Conservation (phyloP, 1,140 invertebrate species). For the Pteromalus puparum region DNA sequence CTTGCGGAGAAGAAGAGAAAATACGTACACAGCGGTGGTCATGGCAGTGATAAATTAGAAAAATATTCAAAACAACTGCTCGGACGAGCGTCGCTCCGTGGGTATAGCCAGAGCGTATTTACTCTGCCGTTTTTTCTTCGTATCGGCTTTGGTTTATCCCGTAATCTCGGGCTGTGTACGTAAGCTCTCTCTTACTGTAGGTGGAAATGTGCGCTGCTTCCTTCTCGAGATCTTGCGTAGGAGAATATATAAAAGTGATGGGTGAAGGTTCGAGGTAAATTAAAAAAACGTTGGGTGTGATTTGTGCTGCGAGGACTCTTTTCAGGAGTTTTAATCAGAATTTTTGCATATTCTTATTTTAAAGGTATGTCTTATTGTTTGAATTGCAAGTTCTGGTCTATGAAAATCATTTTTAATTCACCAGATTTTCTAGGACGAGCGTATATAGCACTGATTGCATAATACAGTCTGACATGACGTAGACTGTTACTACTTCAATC, state of each 20-base stretch:
- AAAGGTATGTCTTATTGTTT: no score
- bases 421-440: no score
- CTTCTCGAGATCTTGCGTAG: background rate
- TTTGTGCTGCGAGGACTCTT: background rate
- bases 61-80: slow-evolving; percentile 51
- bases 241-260: background rate
- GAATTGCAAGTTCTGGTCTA: no score
- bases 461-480: no score
- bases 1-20: background rate
- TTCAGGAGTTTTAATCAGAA: no score
- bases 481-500: no score
- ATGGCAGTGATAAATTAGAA: slow-evolving; percentile 53
- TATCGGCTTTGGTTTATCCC: slow-evolving; percentile 17
- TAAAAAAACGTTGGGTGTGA: background rate
- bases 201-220: background rate
- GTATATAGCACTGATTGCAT: no score
- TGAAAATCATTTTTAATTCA: no score
- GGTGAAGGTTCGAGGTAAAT: background rate
- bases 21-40: background rate
- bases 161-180: slow-evolving; percentile 11
- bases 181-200: slow-evolving; percentile 10
- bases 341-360: no score
- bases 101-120: background rate
- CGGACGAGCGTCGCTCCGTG: background rate
- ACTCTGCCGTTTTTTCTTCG: background rate